phyloP scores from a whole-genome alignment of 2,113 vertebrate genomes.

The Chunga burmeisteri region DNA sequence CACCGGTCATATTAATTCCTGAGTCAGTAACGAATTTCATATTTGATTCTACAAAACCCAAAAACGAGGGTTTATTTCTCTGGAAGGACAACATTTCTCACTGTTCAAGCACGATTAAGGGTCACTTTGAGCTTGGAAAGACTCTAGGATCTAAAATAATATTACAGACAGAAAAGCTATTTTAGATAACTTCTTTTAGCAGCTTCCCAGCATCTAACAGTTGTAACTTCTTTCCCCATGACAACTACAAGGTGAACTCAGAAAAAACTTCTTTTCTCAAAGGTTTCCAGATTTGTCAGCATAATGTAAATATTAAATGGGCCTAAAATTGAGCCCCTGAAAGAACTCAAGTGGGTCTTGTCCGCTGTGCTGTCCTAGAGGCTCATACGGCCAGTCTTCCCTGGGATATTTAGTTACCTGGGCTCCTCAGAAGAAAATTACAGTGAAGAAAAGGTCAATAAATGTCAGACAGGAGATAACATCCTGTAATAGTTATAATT shows the following conservation, averaged over 20 bases:
- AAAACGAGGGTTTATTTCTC: not conserved
- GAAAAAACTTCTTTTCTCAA: not conserved
- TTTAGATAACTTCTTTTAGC: not conserved
- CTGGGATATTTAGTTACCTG: not conserved
- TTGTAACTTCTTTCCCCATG: not conserved
- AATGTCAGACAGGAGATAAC: not conserved
- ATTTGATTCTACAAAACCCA: not conserved
- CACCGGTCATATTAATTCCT: not conserved
- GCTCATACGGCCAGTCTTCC: not conserved
- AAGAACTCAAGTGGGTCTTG: not conserved
- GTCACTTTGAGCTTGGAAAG: not conserved
- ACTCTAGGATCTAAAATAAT: not conserved
- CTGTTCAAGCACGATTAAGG: not conserved
- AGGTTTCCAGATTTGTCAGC: not conserved
- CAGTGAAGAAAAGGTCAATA: not conserved
- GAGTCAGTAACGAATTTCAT: not conserved
- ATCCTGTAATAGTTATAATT: not conserved
- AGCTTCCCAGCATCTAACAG: not conserved
- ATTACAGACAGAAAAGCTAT: not conserved
- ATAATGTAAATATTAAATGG: not conserved
- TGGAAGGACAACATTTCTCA: fast-evolving
- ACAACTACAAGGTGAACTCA: not conserved
- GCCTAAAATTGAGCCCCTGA: not conserved
- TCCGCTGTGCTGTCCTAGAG: not conserved
- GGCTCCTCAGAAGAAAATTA: not conserved